phyloP scores from a whole-genome alignment of 2,888 invertebrate species.

The Norana najaformis region DNA sequence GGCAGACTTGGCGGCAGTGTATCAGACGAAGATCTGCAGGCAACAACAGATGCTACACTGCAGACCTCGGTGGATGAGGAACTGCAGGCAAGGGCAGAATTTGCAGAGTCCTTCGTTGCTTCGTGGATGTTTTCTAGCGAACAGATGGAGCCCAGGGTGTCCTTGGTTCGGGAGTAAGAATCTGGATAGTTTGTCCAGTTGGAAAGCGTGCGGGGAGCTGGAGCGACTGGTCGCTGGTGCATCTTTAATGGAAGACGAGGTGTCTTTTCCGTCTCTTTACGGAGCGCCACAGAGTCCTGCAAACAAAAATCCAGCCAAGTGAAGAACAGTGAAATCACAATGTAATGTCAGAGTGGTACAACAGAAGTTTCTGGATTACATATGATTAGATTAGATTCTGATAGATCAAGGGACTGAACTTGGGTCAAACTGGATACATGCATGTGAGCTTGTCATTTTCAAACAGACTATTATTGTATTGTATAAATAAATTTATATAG shows the following conservation, averaged over 20 bases:
- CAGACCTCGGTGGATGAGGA: background rate
- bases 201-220: background rate
- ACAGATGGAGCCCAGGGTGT: background rate
- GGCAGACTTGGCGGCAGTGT: background rate
- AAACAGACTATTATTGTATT: too few relatives aligned
- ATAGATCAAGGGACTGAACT: too few relatives aligned
- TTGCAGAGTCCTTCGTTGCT: background rate
- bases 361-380: too few relatives aligned
- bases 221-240: background rate
- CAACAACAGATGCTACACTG: background rate
- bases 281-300: background rate
- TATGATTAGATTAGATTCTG: too few relatives aligned
- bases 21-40: background rate
- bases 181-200: background rate
- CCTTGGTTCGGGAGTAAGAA: background rate
- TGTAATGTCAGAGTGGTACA: too few relatives aligned
- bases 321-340: too few relatives aligned
- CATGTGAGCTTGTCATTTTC: too few relatives aligned
- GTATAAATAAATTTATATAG: too few relatives aligned
- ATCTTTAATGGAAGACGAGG: conserved; percentile 19
- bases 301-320: background rate
- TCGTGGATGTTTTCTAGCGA: background rate
- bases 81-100: background rate
- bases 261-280: background rate
- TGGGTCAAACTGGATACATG: too few relatives aligned